phyloP scores from a whole-genome alignment of 2,888 invertebrate genomes.

The Mycalesis mineus region DNA sequence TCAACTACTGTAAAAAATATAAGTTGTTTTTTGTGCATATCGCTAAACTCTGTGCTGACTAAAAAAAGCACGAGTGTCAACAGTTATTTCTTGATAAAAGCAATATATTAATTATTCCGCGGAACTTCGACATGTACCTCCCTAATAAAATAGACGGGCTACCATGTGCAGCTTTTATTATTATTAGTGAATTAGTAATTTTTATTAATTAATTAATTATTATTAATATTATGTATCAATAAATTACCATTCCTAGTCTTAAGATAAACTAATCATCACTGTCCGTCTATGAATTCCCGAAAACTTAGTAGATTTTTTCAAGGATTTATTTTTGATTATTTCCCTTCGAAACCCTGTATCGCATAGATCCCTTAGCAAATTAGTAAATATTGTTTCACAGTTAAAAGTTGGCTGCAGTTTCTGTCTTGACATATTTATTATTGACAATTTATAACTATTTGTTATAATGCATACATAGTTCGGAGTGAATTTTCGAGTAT shows the following conservation, averaged over 20 bases:
- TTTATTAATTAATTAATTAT: slow-evolving; percentile 15
- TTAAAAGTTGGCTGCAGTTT: slow-evolving; percentile 32
- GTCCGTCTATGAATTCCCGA: slow-evolving; percentile 49
- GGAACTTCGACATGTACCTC: no score
- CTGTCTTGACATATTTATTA: not conserved
- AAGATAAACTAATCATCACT: slow-evolving; percentile 44
- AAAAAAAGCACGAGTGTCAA: no score
- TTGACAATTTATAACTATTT: not conserved
- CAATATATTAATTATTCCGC: no score
- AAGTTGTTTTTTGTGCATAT: no score
- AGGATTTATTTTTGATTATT: slow-evolving; percentile 32
- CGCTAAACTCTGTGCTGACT: no score
- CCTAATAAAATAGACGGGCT: not conserved
- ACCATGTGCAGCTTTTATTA: not conserved
- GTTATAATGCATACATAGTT: no score
- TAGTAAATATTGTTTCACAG: slow-evolving; percentile 57
- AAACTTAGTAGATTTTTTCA: slow-evolving; percentile 15
- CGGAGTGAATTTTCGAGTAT: no score
- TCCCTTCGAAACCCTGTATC: slow-evolving; percentile 63
- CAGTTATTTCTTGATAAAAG: no score
- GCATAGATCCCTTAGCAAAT: slow-evolving; percentile 71
- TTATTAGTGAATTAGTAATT: slow-evolving; percentile 23
- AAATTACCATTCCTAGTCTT: slow-evolving; percentile 42
- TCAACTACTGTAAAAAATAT: no score
- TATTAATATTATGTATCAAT: slow-evolving; percentile 23